phyloP scores from a whole-genome alignment of 92 coral and sea anemone species.

The Chrysogorgia sp. region DNA sequence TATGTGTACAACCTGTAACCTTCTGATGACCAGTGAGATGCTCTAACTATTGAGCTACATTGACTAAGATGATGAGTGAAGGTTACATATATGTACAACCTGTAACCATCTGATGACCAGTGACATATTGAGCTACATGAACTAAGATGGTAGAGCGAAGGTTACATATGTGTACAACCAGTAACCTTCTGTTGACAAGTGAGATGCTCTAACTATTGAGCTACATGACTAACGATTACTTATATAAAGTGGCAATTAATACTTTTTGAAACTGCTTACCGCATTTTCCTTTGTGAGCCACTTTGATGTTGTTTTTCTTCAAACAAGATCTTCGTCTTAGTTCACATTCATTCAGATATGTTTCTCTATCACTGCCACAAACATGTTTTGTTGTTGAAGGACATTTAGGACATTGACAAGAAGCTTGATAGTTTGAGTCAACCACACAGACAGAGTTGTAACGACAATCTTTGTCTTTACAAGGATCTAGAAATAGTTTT shows the following conservation, averaged over 20 bases:
- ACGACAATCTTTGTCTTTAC: slow-evolving; percentile 16
- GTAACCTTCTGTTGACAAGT: no score
- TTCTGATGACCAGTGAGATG: no score
- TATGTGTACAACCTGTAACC: no score
- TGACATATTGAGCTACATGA: no score
- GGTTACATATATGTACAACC: no score
- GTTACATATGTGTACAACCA: no score
- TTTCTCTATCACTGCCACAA: slow-evolving; percentile 68
- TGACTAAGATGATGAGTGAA: no score
- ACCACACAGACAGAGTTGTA: slow-evolving; percentile 20
- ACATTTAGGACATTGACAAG: slow-evolving; percentile 43
- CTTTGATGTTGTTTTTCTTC: slow-evolving; percentile 46
- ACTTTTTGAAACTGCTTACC: slow-evolving; percentile 55
- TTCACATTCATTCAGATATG: slow-evolving; percentile 39
- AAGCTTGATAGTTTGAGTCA: slow-evolving; percentile 28
- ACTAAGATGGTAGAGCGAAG: no score
- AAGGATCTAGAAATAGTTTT: slow-evolving; percentile 13
- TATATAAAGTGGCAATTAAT: not conserved
- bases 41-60: no score
- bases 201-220: no score
- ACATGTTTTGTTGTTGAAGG: slow-evolving; percentile 48
- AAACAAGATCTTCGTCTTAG: slow-evolving; percentile 62
- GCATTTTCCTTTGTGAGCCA: slow-evolving; percentile 72
- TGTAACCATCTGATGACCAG: no score
- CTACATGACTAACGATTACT: not conserved